phyloP scores from a whole-genome alignment of 92 coral and sea anemone genomes.

The Phenganax subtilis region DNA sequence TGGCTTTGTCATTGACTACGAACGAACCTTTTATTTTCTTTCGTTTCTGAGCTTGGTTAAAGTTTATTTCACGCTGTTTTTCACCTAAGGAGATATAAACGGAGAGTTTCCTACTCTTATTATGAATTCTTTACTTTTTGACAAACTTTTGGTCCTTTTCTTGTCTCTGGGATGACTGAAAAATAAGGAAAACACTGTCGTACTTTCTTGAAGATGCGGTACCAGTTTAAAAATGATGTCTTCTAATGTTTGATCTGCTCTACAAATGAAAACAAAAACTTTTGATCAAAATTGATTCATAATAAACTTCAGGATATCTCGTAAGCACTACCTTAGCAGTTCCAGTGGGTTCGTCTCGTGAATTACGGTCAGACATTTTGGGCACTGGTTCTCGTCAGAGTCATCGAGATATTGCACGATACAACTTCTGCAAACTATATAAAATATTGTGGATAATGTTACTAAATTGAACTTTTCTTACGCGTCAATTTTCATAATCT shows the following conservation, averaged over 20 bases:
- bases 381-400: slow-evolving; percentile 77
- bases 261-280: slow-evolving; percentile 20
- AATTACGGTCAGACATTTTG: slow-evolving; percentile 69
- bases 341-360: slow-evolving; percentile 97
- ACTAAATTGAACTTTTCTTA: not conserved
- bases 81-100: not conserved
- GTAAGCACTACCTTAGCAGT: slow-evolving; percentile 63
- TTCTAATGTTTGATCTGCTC: slow-evolving; percentile 94
- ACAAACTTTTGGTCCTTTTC: not conserved
- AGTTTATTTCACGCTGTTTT: slow-evolving; percentile 22
- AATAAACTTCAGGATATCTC: no score
- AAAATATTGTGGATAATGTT: not conserved
- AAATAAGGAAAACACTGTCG: not conserved
- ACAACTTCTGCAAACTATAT: slow-evolving; percentile 85
- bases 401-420: slow-evolving; percentile 71
- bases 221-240: slow-evolving; percentile 86
- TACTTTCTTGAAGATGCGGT: slow-evolving; percentile 90
- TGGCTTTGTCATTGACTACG: not conserved
- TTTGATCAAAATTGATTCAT: not conserved
- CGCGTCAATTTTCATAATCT: not conserved
- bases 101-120: not conserved
- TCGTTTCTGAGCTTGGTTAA: slow-evolving; percentile 30
- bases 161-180: not conserved
- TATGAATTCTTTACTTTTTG: not conserved
- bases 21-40: slow-evolving; percentile 32